phyloP scores from a whole-genome alignment of 2,113 vertebrate species.

The Rhineura floridana region DNA sequence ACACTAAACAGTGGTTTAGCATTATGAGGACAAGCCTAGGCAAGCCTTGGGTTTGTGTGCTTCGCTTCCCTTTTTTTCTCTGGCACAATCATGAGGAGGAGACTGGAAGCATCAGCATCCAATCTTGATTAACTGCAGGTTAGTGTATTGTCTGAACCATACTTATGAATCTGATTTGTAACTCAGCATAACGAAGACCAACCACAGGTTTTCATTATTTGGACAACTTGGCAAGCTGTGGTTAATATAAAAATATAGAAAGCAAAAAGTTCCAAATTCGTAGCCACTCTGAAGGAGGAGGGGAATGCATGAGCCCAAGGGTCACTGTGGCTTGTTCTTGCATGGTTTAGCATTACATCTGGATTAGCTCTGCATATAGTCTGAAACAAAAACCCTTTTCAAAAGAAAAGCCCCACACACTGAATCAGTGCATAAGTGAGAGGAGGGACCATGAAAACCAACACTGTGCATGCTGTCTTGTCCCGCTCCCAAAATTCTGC shows the following conservation, averaged over 20 bases:
- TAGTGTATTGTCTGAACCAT: not conserved
- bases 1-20: not conserved
- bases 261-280: not conserved
- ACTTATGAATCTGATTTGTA: not conserved
- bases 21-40: not conserved
- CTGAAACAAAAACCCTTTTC: not conserved
- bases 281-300: not conserved
- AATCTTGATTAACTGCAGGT: not conserved
- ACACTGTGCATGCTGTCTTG: not conserved
- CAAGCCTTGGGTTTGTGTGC: not conserved
- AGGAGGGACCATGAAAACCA: not conserved
- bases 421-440: not conserved
- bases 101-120: not conserved
- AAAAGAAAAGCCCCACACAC: not conserved
- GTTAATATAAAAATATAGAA: not conserved
- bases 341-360: not conserved
- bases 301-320: not conserved
- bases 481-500: not conserved
- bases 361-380: not conserved
- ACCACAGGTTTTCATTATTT: not conserved
- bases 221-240: not conserved
- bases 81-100: not conserved
- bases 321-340: not conserved
- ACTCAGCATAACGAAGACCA: not conserved
- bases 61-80: not conserved